Evolutionary conservation across 2,113 vertebrate species (phyloP).

Genomic region (Podocnemis expansa): DNA sequence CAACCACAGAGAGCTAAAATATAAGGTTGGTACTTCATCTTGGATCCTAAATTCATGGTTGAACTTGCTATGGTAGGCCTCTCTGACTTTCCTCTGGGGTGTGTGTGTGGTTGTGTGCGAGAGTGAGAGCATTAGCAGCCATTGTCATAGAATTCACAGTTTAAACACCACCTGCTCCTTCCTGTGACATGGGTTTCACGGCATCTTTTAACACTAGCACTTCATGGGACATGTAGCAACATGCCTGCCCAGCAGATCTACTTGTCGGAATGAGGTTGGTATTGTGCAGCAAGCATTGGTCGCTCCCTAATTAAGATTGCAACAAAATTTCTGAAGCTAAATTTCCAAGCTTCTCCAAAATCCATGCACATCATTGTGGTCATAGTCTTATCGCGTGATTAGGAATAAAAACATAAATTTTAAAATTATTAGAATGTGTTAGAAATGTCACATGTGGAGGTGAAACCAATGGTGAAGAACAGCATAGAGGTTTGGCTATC

Average conservation of each 20-base stretch:
- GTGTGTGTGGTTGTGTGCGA: no score
- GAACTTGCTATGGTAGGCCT: not conserved
- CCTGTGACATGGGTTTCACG: not conserved
- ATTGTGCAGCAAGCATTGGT: not conserved
- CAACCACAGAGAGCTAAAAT: slow-evolving; percentile 10
- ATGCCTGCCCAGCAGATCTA: not conserved
- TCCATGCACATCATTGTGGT: not conserved
- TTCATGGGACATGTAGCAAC: not conserved
- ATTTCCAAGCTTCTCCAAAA: not conserved
- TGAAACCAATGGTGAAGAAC: not conserved
- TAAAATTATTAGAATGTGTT: not conserved
- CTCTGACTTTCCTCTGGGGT: slow-evolving; percentile 4
- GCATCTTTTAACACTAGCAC: not conserved
- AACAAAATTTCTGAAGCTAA: not conserved
- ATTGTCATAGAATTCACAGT: not conserved
- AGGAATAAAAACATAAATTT: not conserved
- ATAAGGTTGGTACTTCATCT: not conserved
- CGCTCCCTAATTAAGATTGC: not conserved
- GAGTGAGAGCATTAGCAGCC: not conserved
- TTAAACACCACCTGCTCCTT: not conserved
- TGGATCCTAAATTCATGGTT: not conserved
- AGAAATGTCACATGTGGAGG: not conserved
- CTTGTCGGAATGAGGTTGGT: not conserved
- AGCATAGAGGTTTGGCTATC: not conserved
- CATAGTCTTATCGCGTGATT: not conserved